Conservation (phyloP, 2,113 vertebrate genomes). For the Suncus etruscus region DNA sequence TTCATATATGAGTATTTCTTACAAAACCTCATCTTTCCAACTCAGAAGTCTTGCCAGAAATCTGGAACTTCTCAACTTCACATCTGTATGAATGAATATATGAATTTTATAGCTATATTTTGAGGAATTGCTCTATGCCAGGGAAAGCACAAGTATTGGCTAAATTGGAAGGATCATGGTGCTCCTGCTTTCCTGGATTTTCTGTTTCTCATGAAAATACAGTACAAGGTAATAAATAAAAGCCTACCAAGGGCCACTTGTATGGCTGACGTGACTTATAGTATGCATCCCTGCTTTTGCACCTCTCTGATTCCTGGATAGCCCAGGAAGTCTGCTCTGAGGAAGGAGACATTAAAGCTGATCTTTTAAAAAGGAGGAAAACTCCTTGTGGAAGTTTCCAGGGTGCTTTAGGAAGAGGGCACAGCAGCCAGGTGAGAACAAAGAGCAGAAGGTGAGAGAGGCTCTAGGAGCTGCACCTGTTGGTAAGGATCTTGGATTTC, state of each 20-base stretch:
- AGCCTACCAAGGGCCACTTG: neutral
- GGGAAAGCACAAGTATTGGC: neutral
- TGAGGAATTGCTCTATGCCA: neutral
- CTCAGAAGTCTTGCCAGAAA: neutral
- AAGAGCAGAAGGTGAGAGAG: neutral
- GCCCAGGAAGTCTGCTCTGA: neutral
- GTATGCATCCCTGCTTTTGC: neutral
- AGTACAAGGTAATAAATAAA: neutral
- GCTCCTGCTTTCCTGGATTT: neutral
- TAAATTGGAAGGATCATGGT: neutral
- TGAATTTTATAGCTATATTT: neutral
- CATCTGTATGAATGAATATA: neutral
- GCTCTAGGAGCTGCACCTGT: rapidly evolving
- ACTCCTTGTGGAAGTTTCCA: neutral
- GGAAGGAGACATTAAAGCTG: neutral
- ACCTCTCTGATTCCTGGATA: no score
- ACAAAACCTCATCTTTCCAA: neutral
- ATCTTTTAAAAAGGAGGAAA: neutral
- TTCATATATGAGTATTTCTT: constrained; percentile 32
- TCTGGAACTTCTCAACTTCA: neutral
- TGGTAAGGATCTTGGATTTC: neutral
- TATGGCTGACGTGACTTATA: no score
- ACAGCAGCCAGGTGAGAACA: neutral
- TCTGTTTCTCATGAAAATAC: neutral
- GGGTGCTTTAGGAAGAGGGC: neutral